Evolutionary conservation across 1,140 invertebrate species (phyloP).

Genomic region (Drosophila rufa): DNA sequence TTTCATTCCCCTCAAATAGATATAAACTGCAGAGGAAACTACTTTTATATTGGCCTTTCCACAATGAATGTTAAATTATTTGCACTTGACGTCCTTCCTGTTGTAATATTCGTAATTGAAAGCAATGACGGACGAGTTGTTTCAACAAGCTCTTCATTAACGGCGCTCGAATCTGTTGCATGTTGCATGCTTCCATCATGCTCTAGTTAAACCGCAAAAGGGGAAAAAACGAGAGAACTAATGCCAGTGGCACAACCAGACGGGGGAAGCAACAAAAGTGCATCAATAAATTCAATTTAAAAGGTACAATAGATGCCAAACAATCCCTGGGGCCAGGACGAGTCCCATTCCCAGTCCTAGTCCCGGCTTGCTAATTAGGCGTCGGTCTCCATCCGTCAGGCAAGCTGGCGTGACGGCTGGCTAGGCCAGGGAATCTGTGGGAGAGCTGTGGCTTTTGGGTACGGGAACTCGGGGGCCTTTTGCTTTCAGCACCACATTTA

Average conservation of each 20-base stretch:
- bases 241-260: constrained; percentile 21
- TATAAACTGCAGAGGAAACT: background rate
- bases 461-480: constrained; percentile 23
- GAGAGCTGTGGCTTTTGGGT: background rate
- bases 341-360: constrained; percentile 37
- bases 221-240: background rate
- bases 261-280: constrained; percentile 63
- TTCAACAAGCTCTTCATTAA: constrained; percentile 40
- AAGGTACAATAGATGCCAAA: constrained; percentile 42
- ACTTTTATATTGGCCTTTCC: background rate
- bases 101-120: constrained; percentile 45
- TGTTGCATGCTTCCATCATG: constrained; percentile 41
- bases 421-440: background rate
- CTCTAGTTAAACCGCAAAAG: constrained; percentile 31
- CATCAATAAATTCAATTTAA: constrained; percentile 78
- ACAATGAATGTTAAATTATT: constrained; percentile 34
- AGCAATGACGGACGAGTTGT: constrained; percentile 41
- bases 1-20: too few species aligned
- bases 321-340: constrained; percentile 38
- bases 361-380: constrained; percentile 69
- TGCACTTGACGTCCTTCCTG: constrained; percentile 29
- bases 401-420: constrained; percentile 28
- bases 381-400: constrained; percentile 75
- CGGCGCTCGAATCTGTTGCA: constrained; percentile 33
- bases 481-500: constrained; percentile 78